A percentile compares a stretch with the other conserved stretches of the same genome.
Conservation (phyloP, 2,888 invertebrate genomes). For the Urechis unicinctus region DNA sequence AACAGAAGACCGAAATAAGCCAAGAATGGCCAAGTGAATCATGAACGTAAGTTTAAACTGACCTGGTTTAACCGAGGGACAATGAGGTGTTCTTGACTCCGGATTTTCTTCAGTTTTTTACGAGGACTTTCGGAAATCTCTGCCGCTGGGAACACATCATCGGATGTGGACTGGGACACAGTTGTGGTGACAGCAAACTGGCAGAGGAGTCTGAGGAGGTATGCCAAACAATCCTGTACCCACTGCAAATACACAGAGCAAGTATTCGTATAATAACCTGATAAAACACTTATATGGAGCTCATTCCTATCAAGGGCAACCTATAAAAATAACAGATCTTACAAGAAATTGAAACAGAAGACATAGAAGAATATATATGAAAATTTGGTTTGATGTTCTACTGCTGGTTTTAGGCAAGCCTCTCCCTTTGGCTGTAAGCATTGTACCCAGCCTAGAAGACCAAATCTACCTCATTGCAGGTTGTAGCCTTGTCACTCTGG, state of each 20-base stretch:
- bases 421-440: too few species aligned
- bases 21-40: not conserved
- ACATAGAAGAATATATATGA: too few species aligned
- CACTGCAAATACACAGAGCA: slow-evolving; percentile 60
- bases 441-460: too few species aligned
- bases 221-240: slow-evolving; percentile 89
- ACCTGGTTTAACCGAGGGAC: slow-evolving; percentile 70
- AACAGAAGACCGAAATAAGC: not conserved
- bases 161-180: slow-evolving; percentile 20
- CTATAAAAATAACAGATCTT: too few species aligned
- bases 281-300: too few species aligned
- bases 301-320: too few species aligned
- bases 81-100: slow-evolving; percentile 59
- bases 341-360: too few species aligned
- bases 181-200: slow-evolving; percentile 66
- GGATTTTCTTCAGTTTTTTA: slow-evolving; percentile 36
- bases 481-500: slow-evolving; percentile 63
- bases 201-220: slow-evolving; percentile 76
- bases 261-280: too few species aligned
- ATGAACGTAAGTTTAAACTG: slow-evolving; percentile 13
- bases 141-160: slow-evolving; percentile 30
- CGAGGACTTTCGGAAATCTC: slow-evolving; percentile 36
- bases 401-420: too few species aligned
- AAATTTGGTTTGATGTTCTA: too few species aligned
- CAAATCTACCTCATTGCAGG: slow-evolving; percentile 61